phyloP scores from a whole-genome alignment of 64 coral and sea anemone species.

The Cladopsammia gracilis region DNA sequence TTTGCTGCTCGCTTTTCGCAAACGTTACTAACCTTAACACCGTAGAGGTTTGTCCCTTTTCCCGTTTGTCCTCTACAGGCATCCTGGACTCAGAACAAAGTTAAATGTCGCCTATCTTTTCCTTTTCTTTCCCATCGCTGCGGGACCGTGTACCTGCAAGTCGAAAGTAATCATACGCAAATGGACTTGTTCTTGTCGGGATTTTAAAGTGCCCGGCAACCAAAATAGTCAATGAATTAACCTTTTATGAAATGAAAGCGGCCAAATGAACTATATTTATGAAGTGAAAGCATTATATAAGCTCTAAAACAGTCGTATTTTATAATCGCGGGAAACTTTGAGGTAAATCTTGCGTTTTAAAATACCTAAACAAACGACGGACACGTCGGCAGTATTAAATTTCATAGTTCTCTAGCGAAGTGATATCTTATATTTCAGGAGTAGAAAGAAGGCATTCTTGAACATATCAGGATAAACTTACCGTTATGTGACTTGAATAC shows the following conservation, averaged over 20 bases:
- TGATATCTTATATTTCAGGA: neutral
- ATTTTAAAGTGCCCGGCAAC: conserved; percentile 2
- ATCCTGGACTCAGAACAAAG: neutral
- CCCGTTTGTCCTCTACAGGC: conserved; percentile 43
- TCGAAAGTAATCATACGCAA: conserved; percentile 5
- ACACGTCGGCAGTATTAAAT: neutral
- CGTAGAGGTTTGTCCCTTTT: conserved; percentile 16
- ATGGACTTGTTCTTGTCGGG: neutral
- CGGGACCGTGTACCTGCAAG: conserved; percentile 6
- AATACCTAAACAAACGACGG: neutral
- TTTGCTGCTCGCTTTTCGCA: neutral
- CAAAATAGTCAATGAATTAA: neutral
- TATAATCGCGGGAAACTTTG: neutral
- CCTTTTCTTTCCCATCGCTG: neutral
- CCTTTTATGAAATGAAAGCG: neutral
- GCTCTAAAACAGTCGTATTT: neutral
- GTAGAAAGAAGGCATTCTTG: neutral
- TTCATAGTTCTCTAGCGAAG: neutral
- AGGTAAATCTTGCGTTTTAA: neutral
- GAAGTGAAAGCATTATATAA: neutral
- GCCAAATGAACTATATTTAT: neutral
- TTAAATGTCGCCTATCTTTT: neutral
- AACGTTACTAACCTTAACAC: neutral
- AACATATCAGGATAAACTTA: neutral
- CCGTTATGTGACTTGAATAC: neutral